phyloP scores from a whole-genome alignment of 2,888 invertebrate genomes.

The Dusona sp. region DNA sequence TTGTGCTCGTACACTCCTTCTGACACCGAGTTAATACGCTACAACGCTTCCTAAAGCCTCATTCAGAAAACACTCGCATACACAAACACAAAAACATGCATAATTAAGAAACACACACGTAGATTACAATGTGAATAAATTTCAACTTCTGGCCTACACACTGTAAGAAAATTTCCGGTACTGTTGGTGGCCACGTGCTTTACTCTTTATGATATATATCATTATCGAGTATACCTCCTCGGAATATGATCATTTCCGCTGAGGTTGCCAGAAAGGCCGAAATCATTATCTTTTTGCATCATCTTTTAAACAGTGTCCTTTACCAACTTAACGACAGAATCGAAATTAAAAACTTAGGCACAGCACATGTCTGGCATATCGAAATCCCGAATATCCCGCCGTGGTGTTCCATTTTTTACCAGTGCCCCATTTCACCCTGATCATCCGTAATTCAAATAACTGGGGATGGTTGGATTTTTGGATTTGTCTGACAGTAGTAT shows the following conservation, averaged over 20 bases:
- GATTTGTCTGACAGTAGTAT: background rate
- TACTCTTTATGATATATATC: background rate
- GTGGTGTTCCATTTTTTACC: background rate
- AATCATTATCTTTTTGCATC: background rate
- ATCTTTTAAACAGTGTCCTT: background rate
- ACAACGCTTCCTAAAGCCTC: constrained; percentile 46
- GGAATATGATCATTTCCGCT: background rate
- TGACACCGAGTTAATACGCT: constrained; percentile 61
- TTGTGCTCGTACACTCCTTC: constrained; percentile 57
- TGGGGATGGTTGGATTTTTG: background rate
- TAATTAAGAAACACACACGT: constrained; percentile 15
- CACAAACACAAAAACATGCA: constrained; percentile 7
- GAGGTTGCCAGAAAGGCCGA: no score
- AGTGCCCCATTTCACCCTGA: background rate
- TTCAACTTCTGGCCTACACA: constrained; percentile 41
- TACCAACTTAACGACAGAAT: background rate
- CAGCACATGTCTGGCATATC: background rate
- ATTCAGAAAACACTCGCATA: constrained; percentile 50
- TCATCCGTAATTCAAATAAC: background rate
- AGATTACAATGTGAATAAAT: constrained; percentile 50
- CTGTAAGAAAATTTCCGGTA: constrained; percentile 29
- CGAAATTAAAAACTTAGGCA: background rate
- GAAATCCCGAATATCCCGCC: background rate
- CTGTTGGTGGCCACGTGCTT: constrained; percentile 23
- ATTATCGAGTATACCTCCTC: background rate